Evolutionary conservation across 1,140 invertebrate species (phyloP), one percentile per base, ranked within the genome.

Genomic region (Camponotus vicinus): DNA sequence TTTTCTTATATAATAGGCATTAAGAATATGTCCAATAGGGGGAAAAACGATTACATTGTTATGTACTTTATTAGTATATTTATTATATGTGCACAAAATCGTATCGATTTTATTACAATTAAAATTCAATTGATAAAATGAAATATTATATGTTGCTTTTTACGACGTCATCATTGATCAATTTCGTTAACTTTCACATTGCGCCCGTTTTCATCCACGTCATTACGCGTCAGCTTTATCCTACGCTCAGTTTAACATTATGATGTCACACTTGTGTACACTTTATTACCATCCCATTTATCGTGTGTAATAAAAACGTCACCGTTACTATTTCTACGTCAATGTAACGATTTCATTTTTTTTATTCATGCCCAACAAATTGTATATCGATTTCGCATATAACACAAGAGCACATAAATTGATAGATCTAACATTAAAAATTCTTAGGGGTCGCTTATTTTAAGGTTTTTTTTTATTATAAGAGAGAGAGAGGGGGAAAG

Each of bases 61-160:
- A 18, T 2, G 7, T 13, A 37, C 66, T 78, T 52, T 3, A 78
- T 15, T 49, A 11, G 18, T 18, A 6, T 8, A n/a, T 5, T 80
- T 3, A 15, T 52, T 15, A 40, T 21, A 21, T 27, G 21, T 15
- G 49, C 49, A 52, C 3, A 52, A 52, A 52, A 52, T 52, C 5
- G 15, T 52, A 52, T 32, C 34, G 27, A 40, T 6, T 4, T 15
- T 1, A 3, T 40, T 42, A 70, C 9, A 5, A 70, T 57, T 42
- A 80, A 70, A 80, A 70, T n/a, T 27, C 13, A 34, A 18, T 32
- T n/a, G n/a, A 57, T 57, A 55, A 70, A 70, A 80, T 69, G 57
- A 55, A 32, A 42, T 67, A 40, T 55, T 66, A 18, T 15, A 45
- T 64, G 7, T 13, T 42, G 21, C 37, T 34, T 9, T 71, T 57